Evolutionary conservation across 2,797 vertebrate species (phyloP).

Genomic region (Thripadectes ignobilis): DNA sequence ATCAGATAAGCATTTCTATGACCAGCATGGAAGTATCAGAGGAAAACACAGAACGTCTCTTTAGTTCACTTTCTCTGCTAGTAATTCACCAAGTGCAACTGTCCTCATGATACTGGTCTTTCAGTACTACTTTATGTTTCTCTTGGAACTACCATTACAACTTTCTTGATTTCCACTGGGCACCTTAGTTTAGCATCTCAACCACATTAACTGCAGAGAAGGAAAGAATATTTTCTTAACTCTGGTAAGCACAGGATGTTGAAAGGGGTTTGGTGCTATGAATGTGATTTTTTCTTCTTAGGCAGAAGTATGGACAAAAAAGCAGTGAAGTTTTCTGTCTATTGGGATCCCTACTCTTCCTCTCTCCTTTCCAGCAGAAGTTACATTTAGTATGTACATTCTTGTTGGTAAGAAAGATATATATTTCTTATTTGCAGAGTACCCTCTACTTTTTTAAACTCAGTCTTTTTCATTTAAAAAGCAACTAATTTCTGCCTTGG

Average conservation of each 20-base stretch:
- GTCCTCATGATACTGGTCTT: not conserved
- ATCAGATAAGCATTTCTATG: not conserved
- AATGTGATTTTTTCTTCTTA: not conserved
- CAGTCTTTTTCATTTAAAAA: not conserved
- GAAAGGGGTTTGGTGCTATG: not conserved
- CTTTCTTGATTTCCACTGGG: not conserved
- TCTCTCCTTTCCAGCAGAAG: not conserved
- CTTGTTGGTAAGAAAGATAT: not conserved
- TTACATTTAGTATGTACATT: not conserved
- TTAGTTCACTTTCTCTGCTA: not conserved
- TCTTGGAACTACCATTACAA: not conserved
- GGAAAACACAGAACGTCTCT: not conserved
- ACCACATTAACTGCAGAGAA: not conserved
- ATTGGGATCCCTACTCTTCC: not conserved
- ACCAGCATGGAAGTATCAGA: not conserved
- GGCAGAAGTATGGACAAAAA: not conserved
- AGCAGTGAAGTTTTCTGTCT: not conserved
- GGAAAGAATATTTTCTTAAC: not conserved
- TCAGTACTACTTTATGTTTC: not conserved
- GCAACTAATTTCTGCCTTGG: not conserved
- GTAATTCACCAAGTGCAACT: not conserved
- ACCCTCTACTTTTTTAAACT: not conserved
- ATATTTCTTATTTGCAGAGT: not conserved
- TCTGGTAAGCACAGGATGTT: not conserved
- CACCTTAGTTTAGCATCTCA: not conserved